Conservation (phyloP, 2,888 invertebrate species). For the Chrysodeixis includens region DNA sequence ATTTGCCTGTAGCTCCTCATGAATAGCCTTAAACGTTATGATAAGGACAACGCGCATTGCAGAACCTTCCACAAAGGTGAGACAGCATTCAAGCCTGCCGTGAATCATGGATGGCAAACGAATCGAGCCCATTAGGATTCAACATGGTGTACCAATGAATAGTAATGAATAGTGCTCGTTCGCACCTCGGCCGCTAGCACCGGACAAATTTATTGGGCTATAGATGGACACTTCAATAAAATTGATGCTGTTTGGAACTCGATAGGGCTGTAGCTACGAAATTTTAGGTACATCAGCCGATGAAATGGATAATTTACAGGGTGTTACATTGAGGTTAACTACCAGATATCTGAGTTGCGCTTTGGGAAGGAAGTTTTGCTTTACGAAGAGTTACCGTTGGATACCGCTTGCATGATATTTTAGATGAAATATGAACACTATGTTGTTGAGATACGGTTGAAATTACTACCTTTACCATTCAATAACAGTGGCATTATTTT, state of each 20-base stretch:
- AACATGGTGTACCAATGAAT: slow-evolving; percentile 60
- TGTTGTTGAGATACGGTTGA: no score
- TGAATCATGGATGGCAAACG: slow-evolving; percentile 41
- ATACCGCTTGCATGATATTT: no score
- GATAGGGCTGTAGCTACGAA: slow-evolving; percentile 30
- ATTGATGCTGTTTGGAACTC: slow-evolving; percentile 35
- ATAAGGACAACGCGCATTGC: slow-evolving; percentile 24
- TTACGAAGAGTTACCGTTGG: no score
- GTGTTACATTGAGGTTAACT: background rate
- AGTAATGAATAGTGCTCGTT: slow-evolving; percentile 55
- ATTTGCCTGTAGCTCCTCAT: background rate
- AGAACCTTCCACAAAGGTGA: slow-evolving; percentile 29
- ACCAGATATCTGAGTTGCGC: background rate
- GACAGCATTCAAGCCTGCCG: slow-evolving; percentile 25
- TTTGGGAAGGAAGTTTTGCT: no score
- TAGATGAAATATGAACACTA: no score
- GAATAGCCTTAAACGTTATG: slow-evolving; percentile 9
- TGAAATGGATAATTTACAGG: background rate
- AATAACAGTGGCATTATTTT: no score
- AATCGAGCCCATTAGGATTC: slow-evolving; percentile 57
- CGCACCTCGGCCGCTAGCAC: slow-evolving; percentile 52
- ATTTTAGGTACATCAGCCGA: background rate
- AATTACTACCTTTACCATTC: no score
- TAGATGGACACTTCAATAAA: slow-evolving; percentile 56
- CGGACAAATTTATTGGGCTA: slow-evolving; percentile 55